These are phyloP conservation scores for Euschistus heros DNA, from an alignment of 1,140 invertebrate species.

Conservation along the genomic window DNA sequence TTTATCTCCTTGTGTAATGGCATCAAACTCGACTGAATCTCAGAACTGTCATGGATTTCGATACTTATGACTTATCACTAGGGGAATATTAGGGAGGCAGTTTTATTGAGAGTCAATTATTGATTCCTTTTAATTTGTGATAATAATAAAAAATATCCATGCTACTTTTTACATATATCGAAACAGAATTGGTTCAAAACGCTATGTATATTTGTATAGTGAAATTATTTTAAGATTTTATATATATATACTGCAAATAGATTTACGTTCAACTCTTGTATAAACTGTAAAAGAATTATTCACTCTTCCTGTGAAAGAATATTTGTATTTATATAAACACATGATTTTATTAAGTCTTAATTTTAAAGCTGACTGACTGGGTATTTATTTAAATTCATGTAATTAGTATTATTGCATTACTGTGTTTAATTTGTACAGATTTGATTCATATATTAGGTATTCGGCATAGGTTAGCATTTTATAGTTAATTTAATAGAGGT, in stretches of 20 bases:
- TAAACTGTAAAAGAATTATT: background rate
- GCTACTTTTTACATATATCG: slow-evolving; percentile 12
- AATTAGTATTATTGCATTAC: too few species aligned
- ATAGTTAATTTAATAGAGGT: too few species aligned
- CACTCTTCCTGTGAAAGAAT: background rate
- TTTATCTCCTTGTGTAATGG: background rate
- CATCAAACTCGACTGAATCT: slow-evolving; percentile 1
- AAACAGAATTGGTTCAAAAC: background rate
- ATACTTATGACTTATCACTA: background rate
- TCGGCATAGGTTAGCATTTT: too few species aligned
- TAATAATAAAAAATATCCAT: slow-evolving; percentile 4
- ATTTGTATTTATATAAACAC: background rate
- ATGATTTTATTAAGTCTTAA: background rate
- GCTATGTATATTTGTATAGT: slow-evolving; percentile 15
- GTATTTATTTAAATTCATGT: slow-evolving; percentile 9
- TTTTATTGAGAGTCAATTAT: slow-evolving; percentile 11
- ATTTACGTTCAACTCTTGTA: background rate
- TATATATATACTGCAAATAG: background rate
- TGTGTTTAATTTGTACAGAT: too few species aligned
- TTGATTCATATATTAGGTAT: too few species aligned
- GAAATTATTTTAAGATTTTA: slow-evolving; percentile 8
- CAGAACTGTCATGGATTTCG: background rate
- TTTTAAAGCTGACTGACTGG: slow-evolving; percentile 9
- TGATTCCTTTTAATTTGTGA: slow-evolving; percentile 16
- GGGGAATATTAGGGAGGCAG: slow-evolving; percentile 1